Evolutionary conservation across 2,888 invertebrate species (phyloP).

Genomic region (Drosophila gaucha): DNA sequence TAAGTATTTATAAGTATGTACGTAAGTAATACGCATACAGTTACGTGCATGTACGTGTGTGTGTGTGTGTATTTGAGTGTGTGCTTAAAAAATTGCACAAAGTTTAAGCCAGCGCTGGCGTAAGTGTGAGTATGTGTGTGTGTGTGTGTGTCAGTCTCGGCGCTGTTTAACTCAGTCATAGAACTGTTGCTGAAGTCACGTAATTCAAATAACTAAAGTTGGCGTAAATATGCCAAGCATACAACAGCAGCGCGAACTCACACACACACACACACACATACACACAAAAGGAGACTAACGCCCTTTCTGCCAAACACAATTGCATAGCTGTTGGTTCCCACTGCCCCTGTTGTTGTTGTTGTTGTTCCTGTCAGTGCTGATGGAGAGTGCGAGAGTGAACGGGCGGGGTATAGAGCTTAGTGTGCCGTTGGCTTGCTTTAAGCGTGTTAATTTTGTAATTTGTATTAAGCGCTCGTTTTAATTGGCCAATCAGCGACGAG

Average conservation of each 20-base stretch:
- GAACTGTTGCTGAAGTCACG: slow-evolving; percentile 82
- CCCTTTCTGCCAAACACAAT: slow-evolving; percentile 60
- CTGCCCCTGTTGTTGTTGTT: slow-evolving; percentile 30
- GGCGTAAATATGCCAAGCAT: slow-evolving; percentile 80
- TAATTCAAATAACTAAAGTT: slow-evolving; percentile 83
- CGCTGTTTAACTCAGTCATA: slow-evolving; percentile 67
- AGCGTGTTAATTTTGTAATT: slow-evolving; percentile 67
- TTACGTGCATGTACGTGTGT: slow-evolving; percentile 19
- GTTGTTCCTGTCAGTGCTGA: slow-evolving; percentile 25
- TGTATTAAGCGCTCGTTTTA: slow-evolving; percentile 63
- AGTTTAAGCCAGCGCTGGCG: slow-evolving; percentile 13
- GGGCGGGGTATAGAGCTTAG: slow-evolving; percentile 30
- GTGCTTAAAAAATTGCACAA: slow-evolving; percentile 25
- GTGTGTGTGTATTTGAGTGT: slow-evolving; percentile 18
- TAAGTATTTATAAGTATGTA: slow-evolving; percentile 66
- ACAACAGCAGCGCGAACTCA: slow-evolving; percentile 53
- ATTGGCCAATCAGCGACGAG: slow-evolving; percentile 56
- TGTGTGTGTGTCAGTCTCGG: slow-evolving; percentile 28
- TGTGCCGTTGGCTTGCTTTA: slow-evolving; percentile 45
- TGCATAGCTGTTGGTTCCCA: slow-evolving; percentile 44
- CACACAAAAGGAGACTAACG: slow-evolving; percentile 15
- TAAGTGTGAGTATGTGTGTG: slow-evolving; percentile 10
- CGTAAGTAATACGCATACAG: slow-evolving; percentile 65
- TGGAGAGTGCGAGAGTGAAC: not conserved
- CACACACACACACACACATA: slow-evolving; percentile 21